phyloP scores from a whole-genome alignment of 1,140 invertebrate species.

The Ips typographus region DNA sequence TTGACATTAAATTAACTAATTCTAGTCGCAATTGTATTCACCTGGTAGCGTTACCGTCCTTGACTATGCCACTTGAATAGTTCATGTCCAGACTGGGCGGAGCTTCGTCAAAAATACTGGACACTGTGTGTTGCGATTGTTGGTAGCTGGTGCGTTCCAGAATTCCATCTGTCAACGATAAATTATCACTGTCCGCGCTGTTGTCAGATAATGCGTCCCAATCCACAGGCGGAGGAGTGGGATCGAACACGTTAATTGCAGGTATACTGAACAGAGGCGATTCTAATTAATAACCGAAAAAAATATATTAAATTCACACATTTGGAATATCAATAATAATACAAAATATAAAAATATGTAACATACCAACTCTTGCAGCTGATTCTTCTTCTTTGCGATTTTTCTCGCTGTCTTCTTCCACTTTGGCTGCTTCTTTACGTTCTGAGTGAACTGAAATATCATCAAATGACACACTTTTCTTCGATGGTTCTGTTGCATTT shows the following conservation, averaged over 20 bases:
- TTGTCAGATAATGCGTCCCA: constrained; percentile 43
- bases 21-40: neutral
- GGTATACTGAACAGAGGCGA: neutral
- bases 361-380: too few relatives aligned
- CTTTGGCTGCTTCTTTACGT: too few relatives aligned
- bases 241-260: constrained; percentile 39
- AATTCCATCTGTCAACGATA: constrained; percentile 22
- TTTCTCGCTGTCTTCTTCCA: too few relatives aligned
- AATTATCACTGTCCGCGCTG: constrained; percentile 30
- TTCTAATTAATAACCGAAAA: too few relatives aligned
- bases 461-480: too few relatives aligned
- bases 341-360: too few relatives aligned
- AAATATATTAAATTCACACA: too few relatives aligned
- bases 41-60: constrained; percentile 9
- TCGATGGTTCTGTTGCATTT: too few relatives aligned
- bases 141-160: constrained; percentile 6
- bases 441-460: too few relatives aligned
- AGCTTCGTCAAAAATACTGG: constrained; percentile 42
- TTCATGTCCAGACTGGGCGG: constrained; percentile 38
- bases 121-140: constrained; percentile 5
- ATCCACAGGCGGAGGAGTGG: constrained; percentile 40
- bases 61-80: neutral
- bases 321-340: too few relatives aligned
- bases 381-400: too few relatives aligned
- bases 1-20: too few relatives aligned